Percentiles rank a stretch among this genome's conserved stretches.
Conservation (phyloP, 2,888 invertebrate species). For the Volucella bombylans region DNA sequence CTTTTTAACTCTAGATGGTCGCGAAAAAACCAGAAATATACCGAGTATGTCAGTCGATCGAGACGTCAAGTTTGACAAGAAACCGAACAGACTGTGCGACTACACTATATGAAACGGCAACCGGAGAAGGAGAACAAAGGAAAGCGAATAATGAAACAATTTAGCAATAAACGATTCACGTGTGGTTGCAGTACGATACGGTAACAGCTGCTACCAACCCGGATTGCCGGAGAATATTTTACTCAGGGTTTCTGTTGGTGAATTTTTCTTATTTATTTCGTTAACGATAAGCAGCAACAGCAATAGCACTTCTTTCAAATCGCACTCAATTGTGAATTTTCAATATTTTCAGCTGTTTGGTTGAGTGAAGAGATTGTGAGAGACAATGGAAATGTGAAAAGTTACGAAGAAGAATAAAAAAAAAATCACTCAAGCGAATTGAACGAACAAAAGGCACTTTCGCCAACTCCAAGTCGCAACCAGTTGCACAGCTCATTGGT, state of each 20-base stretch:
- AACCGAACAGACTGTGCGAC: constrained; percentile 3
- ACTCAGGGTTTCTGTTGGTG: constrained; percentile 35
- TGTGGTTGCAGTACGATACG: constrained; percentile 21
- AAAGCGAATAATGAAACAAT: constrained; percentile 12
- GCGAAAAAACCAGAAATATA: constrained; percentile 1
- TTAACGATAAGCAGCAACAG: constrained; percentile 1
- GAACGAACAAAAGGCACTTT: constrained; percentile 12
- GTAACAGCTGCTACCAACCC: constrained; percentile 10
- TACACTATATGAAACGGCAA: constrained; percentile 4
- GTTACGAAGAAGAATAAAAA: background rate
- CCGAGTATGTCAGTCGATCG: constrained; percentile 10
- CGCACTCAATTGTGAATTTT: constrained; percentile 13
- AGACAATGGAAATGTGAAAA: constrained; percentile 11
- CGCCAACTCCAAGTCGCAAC: constrained; percentile 33
- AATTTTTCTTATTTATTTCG: constrained; percentile 52
- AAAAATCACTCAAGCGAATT: constrained; percentile 40
- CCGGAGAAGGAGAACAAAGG: constrained; percentile 50
- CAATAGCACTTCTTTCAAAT: background rate
- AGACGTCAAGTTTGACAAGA: constrained; percentile 15
- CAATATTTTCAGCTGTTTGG: background rate
- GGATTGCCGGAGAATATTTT: constrained; percentile 43
- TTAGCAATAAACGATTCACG: constrained; percentile 33
- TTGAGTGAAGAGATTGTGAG: background rate
- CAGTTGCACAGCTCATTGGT: constrained; percentile 65
- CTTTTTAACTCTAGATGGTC: constrained; percentile 30